phyloP scores from a whole-genome alignment of 1,140 invertebrate genomes.

The Teleopsis dalmanni region DNA sequence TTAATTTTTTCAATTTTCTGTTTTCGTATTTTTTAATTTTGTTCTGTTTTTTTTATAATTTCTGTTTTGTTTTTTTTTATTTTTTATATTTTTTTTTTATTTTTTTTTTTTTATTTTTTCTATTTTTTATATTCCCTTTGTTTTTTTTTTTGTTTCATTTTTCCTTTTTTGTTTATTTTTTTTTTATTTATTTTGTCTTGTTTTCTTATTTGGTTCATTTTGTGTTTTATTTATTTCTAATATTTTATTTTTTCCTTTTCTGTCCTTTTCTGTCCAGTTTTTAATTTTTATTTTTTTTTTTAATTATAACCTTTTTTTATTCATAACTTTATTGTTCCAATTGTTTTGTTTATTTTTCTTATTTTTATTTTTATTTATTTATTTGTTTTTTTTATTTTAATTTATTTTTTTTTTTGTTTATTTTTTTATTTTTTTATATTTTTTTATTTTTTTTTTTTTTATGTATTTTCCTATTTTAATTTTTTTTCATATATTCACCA shows the following conservation, averaged over 20 bases:
- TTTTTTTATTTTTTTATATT: not conserved
- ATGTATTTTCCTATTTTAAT: not conserved
- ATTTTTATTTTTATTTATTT: not conserved
- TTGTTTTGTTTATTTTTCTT: slow-evolving; percentile 1
- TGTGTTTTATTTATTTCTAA: not conserved
- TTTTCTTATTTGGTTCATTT: not conserved
- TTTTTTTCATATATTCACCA: not conserved
- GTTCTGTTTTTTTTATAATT: too few species aligned
- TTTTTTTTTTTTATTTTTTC: not conserved
- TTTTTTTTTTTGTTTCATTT: not conserved
- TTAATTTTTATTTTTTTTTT: not conserved
- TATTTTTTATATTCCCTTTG: not conserved
- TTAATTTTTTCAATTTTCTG: too few species aligned
- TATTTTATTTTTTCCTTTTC: not conserved
- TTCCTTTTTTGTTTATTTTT: not conserved
- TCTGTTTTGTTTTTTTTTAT: not conserved
- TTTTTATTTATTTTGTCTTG: not conserved
- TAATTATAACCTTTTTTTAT: not conserved
- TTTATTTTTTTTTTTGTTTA: not conserved
- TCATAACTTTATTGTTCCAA: not conserved
- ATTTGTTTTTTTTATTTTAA: not conserved
- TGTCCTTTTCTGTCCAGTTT: not conserved
- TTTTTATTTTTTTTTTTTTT: not conserved
- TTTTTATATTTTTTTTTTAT: not conserved
- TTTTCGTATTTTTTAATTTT: too few species aligned